Evolutionary conservation across 2,113 vertebrate species (phyloP), one percentile per base, ranked within the genome.

Genomic region (Sminthopsis crassicaudata): DNA sequence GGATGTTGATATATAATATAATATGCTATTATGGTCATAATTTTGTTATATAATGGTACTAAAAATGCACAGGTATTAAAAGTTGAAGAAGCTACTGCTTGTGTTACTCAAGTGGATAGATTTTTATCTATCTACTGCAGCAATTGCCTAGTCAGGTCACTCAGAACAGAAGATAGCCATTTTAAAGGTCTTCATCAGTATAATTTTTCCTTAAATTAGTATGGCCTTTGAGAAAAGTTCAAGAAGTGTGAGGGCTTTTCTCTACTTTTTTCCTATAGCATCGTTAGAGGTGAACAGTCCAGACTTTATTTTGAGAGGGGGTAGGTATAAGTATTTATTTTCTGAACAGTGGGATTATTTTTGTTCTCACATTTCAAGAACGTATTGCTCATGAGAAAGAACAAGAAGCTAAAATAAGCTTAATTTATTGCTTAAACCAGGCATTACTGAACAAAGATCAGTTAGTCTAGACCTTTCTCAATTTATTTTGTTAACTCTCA

Each of bases 11-110:
- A 91, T 89, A 93, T 22, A 91, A 94, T 55, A 24, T 6, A 95
- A 42, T 89, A 95, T 92, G 92, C 96, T 96, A 11, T 48, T 89
- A 50, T 92, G 93, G 95, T 91, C 90, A 19, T 14, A 91, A 88
- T 89, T 96, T 91, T 90, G 96, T 97, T 97, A 97, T 93, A 89
- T 97, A 96, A 96, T 26, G 54, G 24, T 12, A 0, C 53, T 91
- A 91, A 95, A 93, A 94, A 92, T 96, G 55, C 94, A 53, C 42
- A 67, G 91, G 53, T 96, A 26, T 67, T 76, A 24, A 91, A 89
- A 95, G 53, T 50, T 55, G 92, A 94, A 42, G 95, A 92, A 55
- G 92, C 90, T 95, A 92, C 94, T 94, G 50, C 92, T 91, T 92
- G 46, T 7, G 91, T 94, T 92, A 36, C 26, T 96, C 92, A 95